These are phyloP conservation scores for Trachelipus rathkii DNA, from an alignment of 1,140 invertebrate genomes.

Conservation along the genomic window DNA sequence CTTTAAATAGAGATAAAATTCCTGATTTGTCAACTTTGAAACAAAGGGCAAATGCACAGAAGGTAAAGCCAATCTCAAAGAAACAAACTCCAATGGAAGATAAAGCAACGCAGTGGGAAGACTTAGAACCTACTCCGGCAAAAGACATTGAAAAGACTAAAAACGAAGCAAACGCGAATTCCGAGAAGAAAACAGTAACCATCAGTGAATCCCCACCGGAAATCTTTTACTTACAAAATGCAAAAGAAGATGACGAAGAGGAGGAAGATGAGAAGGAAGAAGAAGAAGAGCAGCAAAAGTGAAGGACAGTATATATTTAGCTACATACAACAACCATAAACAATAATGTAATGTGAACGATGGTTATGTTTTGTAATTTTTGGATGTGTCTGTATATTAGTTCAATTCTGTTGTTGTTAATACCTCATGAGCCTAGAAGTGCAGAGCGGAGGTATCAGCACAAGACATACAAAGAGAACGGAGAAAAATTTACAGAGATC, in stretches of 20 bases:
- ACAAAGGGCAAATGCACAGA: not conserved
- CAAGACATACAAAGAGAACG: too few relatives aligned
- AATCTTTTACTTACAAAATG: not conserved
- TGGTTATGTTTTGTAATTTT: too few relatives aligned
- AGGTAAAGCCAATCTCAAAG: not conserved
- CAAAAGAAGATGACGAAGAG: slow-evolving; percentile 14
- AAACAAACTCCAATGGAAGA: not conserved
- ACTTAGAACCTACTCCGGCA: not conserved
- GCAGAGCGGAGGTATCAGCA: too few relatives aligned
- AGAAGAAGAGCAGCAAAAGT: slow-evolving; percentile 32
- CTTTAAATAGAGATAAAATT: not conserved
- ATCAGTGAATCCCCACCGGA: not conserved
- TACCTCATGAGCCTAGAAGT: too few relatives aligned
- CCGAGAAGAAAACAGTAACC: not conserved
- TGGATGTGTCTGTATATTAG: too few relatives aligned
- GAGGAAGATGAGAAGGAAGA: slow-evolving; percentile 13
- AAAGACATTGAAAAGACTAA: not conserved
- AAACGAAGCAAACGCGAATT: not conserved
- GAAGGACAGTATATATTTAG: too few relatives aligned
- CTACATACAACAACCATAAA: too few relatives aligned
- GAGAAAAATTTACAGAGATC: too few relatives aligned
- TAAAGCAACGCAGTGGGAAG: not conserved
- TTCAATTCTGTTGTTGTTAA: too few relatives aligned
- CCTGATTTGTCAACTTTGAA: not conserved
- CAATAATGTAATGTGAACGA: too few relatives aligned